Evolutionary conservation across 92 coral and sea anemone species (phyloP).

Genomic region (Zoanthus sansibaricus): DNA sequence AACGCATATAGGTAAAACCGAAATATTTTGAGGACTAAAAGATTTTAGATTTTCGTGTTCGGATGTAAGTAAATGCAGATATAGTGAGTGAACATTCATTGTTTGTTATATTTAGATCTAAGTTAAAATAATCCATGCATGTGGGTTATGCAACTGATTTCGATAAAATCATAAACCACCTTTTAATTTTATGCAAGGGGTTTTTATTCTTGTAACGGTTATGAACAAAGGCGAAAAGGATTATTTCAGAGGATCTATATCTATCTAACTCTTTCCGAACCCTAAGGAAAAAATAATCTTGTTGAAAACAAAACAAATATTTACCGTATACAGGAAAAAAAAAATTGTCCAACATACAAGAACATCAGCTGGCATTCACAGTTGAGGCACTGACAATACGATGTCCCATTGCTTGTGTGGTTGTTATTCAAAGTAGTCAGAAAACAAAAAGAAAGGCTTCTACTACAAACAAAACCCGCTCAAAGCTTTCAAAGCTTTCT

Average conservation of each 20-base stretch:
- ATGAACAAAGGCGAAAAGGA: not conserved
- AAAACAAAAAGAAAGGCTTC: conserved; percentile 17
- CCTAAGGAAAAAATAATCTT: not conserved
- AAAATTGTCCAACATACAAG: not conserved
- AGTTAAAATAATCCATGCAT: no score
- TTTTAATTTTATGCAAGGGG: not conserved
- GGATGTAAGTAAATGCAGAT: not conserved
- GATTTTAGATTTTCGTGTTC: not conserved
- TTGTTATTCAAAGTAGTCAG: not conserved
- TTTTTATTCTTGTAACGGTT: not conserved
- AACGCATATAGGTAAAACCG: not conserved
- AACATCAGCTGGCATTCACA: conserved; percentile 11
- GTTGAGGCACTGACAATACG: not conserved
- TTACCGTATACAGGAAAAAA: not conserved
- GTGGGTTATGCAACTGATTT: not conserved
- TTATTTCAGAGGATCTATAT: not conserved
- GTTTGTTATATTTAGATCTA: not conserved
- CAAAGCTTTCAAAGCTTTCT: not conserved
- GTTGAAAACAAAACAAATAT: not conserved
- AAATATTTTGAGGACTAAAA: not conserved
- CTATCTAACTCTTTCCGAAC: not conserved
- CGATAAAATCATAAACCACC: conserved; percentile 9
- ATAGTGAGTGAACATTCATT: not conserved
- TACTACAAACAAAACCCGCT: not conserved
- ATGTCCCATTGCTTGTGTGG: conserved; percentile 17